Evolutionary conservation across 2,113 vertebrate genomes (phyloP).

Genomic region (Tachysurus fulvidraco): DNA sequence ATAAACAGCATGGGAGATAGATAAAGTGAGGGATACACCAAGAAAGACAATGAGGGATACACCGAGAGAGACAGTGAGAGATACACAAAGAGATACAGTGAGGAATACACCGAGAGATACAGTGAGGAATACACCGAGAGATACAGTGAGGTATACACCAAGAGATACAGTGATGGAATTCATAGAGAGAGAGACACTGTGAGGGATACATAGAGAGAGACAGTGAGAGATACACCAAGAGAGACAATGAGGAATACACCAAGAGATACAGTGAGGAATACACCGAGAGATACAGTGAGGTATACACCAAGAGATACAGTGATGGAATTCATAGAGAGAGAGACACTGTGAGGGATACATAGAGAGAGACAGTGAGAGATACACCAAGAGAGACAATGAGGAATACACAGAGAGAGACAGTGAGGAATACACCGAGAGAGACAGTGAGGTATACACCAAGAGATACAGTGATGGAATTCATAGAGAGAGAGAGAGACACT

Average conservation of each 20-base stretch:
- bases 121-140: too few relatives aligned
- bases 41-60: not conserved
- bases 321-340: too few relatives aligned
- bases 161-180: accelerated
- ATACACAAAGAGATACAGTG: not conserved
- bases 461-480: not conserved
- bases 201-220: not conserved
- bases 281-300: not conserved
- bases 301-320: not conserved
- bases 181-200: not conserved
- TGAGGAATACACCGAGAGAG: not conserved
- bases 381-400: not conserved
- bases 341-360: not conserved
- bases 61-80: not conserved
- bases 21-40: too few relatives aligned
- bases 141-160: not conserved
- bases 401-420: not conserved
- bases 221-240: not conserved
- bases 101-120: not conserved
- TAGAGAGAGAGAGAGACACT: too few relatives aligned
- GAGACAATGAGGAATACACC: not conserved
- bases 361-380: not conserved
- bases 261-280: not conserved
- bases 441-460: not conserved
- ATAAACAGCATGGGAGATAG: not conserved